phyloP scores from a whole-genome alignment of 2,888 invertebrate genomes.

The Cryptophagus acutangulus region DNA sequence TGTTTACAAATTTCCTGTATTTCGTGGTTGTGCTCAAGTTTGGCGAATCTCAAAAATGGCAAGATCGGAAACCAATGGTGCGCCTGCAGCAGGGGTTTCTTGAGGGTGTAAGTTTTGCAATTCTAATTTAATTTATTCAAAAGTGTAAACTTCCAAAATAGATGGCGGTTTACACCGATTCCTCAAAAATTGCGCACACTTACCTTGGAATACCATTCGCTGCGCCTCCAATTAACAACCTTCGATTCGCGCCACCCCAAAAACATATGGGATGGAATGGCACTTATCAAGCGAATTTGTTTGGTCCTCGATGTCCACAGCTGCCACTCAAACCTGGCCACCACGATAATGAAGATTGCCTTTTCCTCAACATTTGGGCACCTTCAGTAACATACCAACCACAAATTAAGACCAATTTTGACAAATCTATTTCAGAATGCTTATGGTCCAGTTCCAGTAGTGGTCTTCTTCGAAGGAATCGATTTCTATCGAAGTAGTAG shows the following conservation, averaged over 20 bases:
- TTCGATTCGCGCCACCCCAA: conserved; percentile 71
- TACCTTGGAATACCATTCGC: conserved; percentile 80
- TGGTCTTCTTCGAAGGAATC: conserved; percentile 65
- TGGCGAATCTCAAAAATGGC: conserved; percentile 23
- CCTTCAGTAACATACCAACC: conserved; percentile 58
- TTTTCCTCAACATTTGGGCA: conserved; percentile 87
- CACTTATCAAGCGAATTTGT: conserved; percentile 64
- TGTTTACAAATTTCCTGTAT: conserved; percentile 14
- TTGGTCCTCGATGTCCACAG: conserved; percentile 67
- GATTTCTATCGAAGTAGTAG: conserved; percentile 52
- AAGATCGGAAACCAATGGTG: conserved; percentile 46
- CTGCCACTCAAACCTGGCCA: conserved; percentile 39
- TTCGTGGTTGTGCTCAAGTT: conserved; percentile 14
- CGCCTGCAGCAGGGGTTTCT: conserved; percentile 56
- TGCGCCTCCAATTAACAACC: conserved; percentile 65
- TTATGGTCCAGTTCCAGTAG: conserved; percentile 57
- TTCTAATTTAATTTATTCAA: conserved; percentile 6
- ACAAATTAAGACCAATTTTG: conserved; percentile 1
- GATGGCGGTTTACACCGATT: conserved; percentile 64
- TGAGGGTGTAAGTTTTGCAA: conserved; percentile 59
- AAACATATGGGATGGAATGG: conserved; percentile 67
- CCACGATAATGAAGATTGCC: conserved; percentile 69
- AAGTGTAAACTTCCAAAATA: conserved; percentile 41
- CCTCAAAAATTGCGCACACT: conserved; percentile 59
- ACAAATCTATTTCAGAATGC: background rate